phyloP scores from a whole-genome alignment of 53 echinoderm and acorn worm species.

The Henricia sp. region DNA sequence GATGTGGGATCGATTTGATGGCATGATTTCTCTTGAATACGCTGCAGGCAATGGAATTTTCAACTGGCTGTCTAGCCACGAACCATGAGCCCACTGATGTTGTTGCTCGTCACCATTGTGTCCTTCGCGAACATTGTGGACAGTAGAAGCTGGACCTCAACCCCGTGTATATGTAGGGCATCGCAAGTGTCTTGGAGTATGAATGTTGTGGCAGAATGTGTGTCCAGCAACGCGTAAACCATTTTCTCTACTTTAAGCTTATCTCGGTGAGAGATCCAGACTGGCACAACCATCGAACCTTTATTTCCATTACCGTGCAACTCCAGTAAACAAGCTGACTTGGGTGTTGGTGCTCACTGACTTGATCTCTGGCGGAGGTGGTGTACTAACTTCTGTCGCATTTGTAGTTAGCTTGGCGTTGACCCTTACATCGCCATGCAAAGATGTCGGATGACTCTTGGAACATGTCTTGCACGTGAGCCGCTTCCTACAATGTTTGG shows the following conservation, averaged over 20 bases:
- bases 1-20: constrained; percentile 40
- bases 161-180: not conserved
- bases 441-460: not conserved
- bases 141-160: constrained; percentile 7
- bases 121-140: constrained; percentile 30
- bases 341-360: not conserved
- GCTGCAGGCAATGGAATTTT: constrained; percentile 19
- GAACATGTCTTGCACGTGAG: constrained; percentile 5
- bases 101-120: not conserved
- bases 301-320: constrained; percentile 1
- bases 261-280: constrained; percentile 31
- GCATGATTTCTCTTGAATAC: constrained; percentile 51
- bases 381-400: too few relatives aligned
- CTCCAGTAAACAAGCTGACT: constrained; percentile 15
- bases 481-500: not conserved
- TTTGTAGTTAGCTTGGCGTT: not conserved
- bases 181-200: not conserved
- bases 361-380: too few relatives aligned
- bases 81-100: not conserved
- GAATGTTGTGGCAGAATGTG: constrained; percentile 48
- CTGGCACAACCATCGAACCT: constrained; percentile 43
- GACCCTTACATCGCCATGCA: constrained; percentile 3
- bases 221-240: constrained; percentile 30
- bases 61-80: constrained; percentile 13
- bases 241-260: constrained; percentile 2